Evolutionary conservation across 2,113 vertebrate genomes (phyloP), one percentile per base, ranked within the genome.

Genomic region (Polyodon spathula): DNA sequence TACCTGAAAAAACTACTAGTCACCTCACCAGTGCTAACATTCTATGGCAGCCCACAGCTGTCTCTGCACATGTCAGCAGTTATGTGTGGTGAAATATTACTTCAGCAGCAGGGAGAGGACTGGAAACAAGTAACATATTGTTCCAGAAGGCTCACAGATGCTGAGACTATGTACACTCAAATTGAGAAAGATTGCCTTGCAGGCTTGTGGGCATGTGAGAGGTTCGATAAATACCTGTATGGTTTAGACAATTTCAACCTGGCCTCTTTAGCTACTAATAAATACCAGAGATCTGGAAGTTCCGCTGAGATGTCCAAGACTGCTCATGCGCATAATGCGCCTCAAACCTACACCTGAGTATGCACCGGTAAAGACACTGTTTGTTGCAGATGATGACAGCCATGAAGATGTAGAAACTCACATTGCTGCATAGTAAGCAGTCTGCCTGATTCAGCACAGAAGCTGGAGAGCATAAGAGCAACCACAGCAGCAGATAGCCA

Each of bases 221-320:
- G n/a, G n/a, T n/a, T n/a, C n/a, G n/a, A n/a, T n/a, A n/a, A n/a
- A n/a, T n/a, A n/a, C n/a, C n/a, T n/a, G n/a, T n/a, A n/a, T n/a
- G n/a, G n/a, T n/a, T n/a, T n/a, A n/a, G n/a, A n/a, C n/a, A n/a
- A n/a, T n/a, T n/a, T n/a, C n/a, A n/a, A n/a, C n/a, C n/a, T n/a
- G n/a, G 62, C 63, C 60, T 57, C 67, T 59, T 51, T 63, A 67
- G 58, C 55, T 61, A 67, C 66, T 71, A 56, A 72, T 74, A 66
- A 69, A 71, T 63, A 74, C n/a, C n/a, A n/a, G 64, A 6, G 54
- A 65, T 43, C 46, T 74, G 44, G 63, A 56, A 61, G 64, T 75
- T 37, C 63, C 66, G 4, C 4, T 66, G 4, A 53, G 63, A 10
- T 66, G 58, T 59, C 67, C 3, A 61, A 63, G 53, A 8, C n/a